Percentiles rank a stretch among this genome's conserved stretches.
These are phyloP conservation scores for Toxotes jaculatrix DNA, from an alignment of 2,113 vertebrate genomes.

Conservation along the genomic window DNA sequence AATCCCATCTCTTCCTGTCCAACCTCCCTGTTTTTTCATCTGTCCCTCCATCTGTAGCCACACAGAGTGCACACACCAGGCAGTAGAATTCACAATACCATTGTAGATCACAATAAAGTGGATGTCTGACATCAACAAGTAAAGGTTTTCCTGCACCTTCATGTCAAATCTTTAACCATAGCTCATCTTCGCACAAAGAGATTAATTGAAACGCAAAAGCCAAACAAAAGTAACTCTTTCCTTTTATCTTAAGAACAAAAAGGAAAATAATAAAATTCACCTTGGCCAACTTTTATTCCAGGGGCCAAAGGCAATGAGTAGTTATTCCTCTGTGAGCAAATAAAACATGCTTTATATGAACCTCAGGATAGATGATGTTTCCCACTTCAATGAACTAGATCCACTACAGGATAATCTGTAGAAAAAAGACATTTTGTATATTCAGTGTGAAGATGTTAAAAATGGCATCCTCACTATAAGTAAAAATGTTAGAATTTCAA, in stretches of 20 bases:
- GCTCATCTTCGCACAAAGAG: conserved; percentile 20
- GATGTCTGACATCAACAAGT: conserved; percentile 20
- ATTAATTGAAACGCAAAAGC: conserved; percentile 51
- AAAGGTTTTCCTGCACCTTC: conserved; percentile 4
- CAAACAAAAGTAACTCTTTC: conserved; percentile 1
- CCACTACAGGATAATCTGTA: neutral
- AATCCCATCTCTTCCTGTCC: conserved; percentile 60
- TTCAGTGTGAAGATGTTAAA: neutral
- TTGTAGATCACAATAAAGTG: conserved; percentile 8
- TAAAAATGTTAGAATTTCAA: conserved; percentile 5
- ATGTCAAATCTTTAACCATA: neutral
- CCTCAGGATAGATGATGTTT: conserved; percentile 6
- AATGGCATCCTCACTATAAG: neutral
- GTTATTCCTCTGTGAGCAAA: conserved; percentile 1
- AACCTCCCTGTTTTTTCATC: conserved; percentile 13
- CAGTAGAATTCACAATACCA: neutral
- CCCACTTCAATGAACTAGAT: too few species aligned
- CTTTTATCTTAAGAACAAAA: conserved; percentile 38
- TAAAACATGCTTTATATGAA: conserved; percentile 55
- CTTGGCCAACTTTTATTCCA: conserved; percentile 24
- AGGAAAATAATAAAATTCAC: conserved; percentile 37
- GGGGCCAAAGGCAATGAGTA: conserved; percentile 1
- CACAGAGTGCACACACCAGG: neutral
- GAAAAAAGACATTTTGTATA: neutral
- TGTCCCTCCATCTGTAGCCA: conserved; percentile 35